phyloP scores from a whole-genome alignment of 2,113 vertebrate species.

The Jacana jacana region DNA sequence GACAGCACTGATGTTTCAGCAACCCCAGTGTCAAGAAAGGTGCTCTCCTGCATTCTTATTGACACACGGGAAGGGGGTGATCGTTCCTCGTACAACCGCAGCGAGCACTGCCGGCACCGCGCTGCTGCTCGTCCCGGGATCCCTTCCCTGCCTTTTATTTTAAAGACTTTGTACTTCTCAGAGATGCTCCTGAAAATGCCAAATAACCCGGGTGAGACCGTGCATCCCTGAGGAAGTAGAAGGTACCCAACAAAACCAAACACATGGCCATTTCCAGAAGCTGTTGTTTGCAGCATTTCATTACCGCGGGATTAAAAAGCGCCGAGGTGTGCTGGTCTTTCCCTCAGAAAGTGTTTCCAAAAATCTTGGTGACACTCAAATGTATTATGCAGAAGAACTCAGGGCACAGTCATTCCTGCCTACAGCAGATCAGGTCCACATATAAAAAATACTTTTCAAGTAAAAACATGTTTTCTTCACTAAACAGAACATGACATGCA shows the following conservation, averaged over 20 bases:
- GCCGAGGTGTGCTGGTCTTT: not conserved
- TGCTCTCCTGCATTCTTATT: constrained; percentile 51
- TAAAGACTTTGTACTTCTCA: not conserved
- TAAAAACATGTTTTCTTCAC: not conserved
- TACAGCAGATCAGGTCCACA: not conserved
- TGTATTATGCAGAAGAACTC: not conserved
- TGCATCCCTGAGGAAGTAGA: not conserved
- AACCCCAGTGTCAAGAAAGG: constrained; percentile 46
- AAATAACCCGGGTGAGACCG: not conserved
- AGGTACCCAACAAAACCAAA: not conserved
- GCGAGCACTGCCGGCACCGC: not conserved
- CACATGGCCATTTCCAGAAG: not conserved
- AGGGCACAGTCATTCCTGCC: not conserved
- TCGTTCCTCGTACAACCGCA: not conserved
- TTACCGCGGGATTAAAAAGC: not conserved
- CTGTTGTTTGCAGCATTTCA: not conserved
- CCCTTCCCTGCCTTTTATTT: not conserved
- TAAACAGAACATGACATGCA: not conserved
- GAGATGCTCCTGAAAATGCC: not conserved
- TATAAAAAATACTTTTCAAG: not conserved
- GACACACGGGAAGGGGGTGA: not conserved
- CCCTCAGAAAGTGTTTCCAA: not conserved
- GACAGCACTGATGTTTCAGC: constrained; percentile 44
- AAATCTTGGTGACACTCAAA: not conserved
- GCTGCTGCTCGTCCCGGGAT: not conserved